phyloP scores from a whole-genome alignment of 2,888 invertebrate genomes.

The Clitarchus hookeri region DNA sequence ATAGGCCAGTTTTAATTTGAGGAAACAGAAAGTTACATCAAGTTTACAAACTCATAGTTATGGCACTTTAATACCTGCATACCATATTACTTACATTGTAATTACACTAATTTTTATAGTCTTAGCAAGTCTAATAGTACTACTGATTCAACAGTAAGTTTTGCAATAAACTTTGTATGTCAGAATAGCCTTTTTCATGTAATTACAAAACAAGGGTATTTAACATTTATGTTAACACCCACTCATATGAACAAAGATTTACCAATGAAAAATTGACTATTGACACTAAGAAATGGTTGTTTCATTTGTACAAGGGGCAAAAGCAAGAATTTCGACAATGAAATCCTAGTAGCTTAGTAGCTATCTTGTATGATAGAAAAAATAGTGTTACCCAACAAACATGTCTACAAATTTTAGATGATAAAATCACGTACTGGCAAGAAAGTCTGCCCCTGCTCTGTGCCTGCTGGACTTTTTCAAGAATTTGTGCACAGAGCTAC shows the following conservation, averaged over 20 bases:
- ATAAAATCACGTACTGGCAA: neutral
- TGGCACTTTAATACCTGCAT: constrained; percentile 47
- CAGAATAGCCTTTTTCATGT: neutral
- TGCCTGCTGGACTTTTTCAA: constrained; percentile 26
- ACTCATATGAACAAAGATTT: neutral
- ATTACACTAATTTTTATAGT: constrained; percentile 41
- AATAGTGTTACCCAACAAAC: neutral
- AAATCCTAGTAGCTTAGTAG: neutral
- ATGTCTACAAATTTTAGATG: constrained; percentile 7
- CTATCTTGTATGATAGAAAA: neutral
- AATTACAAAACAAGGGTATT: neutral
- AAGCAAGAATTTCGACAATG: neutral
- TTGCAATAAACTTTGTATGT: neutral
- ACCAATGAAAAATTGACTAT: too few species aligned
- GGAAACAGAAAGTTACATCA: constrained; percentile 5
- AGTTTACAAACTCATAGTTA: constrained; percentile 35
- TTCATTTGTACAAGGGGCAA: constrained; percentile 16
- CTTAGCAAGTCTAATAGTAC: constrained; percentile 34
- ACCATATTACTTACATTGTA: constrained; percentile 45
- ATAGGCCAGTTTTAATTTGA: neutral
- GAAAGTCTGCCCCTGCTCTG: constrained; percentile 25
- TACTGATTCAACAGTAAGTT: constrained; percentile 29
- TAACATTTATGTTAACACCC: neutral
- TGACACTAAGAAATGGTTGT: neutral
- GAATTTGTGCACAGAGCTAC: constrained; percentile 29